Conservation (phyloP, 2,888 invertebrate species). For the Macaria liturata region DNA sequence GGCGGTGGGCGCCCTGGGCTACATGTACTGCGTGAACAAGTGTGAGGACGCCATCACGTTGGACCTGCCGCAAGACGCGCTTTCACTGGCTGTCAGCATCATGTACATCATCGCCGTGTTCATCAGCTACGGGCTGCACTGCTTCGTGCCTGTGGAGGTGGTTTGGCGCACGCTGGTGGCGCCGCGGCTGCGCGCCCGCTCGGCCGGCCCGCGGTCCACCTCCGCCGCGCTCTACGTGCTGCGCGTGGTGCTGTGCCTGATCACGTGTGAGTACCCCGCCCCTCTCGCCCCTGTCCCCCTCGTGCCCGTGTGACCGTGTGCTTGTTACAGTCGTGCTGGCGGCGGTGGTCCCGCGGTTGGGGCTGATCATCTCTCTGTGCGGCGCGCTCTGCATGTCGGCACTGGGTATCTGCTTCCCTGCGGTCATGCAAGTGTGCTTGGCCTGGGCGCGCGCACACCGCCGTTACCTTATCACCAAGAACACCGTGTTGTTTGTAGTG, state of each 20-base stretch:
- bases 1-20: conserved; percentile 92
- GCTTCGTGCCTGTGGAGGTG: conserved; percentile 97
- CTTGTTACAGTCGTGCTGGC: conserved; percentile 87
- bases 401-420: conserved; percentile 94
- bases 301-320: too few relatives aligned
- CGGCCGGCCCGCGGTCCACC: conserved; percentile 51
- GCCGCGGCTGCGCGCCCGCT: conserved; percentile 53
- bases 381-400: conserved; percentile 95
- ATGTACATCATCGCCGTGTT: conserved; percentile 92
- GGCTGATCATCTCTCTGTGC: conserved; percentile 90
- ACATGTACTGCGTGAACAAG: conserved; percentile 88
- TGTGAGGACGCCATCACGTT: conserved; percentile 91
- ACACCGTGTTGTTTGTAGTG: too few relatives aligned
- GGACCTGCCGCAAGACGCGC: conserved; percentile 85
- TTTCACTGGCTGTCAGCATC: conserved; percentile 87
- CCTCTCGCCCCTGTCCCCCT: background rate
- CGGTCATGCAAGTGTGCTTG: conserved; percentile 81
- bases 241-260: conserved; percentile 88
- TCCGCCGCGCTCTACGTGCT: conserved; percentile 85
- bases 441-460: conserved; percentile 60
- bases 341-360: conserved; percentile 90
- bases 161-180: conserved; percentile 91
- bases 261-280: conserved; percentile 89
- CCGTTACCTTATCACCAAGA: too few relatives aligned
- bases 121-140: conserved; percentile 96